Base-by-base conservation (phyloP, 2,888 invertebrate species). In the Microchrysa polita region DNA sequence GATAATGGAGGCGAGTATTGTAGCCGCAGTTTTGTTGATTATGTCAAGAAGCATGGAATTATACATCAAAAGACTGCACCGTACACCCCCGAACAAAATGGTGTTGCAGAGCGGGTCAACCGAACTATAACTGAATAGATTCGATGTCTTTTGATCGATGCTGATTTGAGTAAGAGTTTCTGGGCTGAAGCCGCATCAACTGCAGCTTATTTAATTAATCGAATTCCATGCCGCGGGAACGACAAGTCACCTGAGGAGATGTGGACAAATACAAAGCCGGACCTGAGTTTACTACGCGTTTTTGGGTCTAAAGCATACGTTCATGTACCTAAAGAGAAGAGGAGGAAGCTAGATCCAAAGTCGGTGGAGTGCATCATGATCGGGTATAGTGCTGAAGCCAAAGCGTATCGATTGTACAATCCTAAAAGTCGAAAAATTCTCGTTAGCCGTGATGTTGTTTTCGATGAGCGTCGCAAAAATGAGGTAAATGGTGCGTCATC, bases 211-310 rank as follows among this genome's bases (percentile, higher is more conserved):
- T 27, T 76, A 16, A 76, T 44, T 14, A 76, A 74, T 23, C 57
- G 76, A 53, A 60, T 53, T 14, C 23, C 69, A 53, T 60, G 57
- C 44, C 27, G 55, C 20, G 44, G 69, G 14, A 72, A 76, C n/a
- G n/a, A n/a, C n/a, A n/a, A n/a, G n/a, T n/a, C n/a, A n/a, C 82
- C 84, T 1, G 78, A 79, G 67, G 82, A 84, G 74, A n/a, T 79
- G 12, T 83, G 82, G 59, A 59, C 27, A 82, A 74, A 77, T 40
- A 76, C 76, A 9, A 81, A 80, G 75, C 81, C 81, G 22, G 76
- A 81, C 73, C 48, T 85, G 0, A 74, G 75, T 42, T 78, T 81
- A 34, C 72, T 84, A 16, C 77, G 78, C 57, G 77, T 80, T 16
- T 85, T 86, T 79, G 84, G 84, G 4, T 77, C 77, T 14, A 59